Evolutionary conservation across 2,797 vertebrate species (phyloP).

Genomic region (Acrocephalus scirpaceus): DNA sequence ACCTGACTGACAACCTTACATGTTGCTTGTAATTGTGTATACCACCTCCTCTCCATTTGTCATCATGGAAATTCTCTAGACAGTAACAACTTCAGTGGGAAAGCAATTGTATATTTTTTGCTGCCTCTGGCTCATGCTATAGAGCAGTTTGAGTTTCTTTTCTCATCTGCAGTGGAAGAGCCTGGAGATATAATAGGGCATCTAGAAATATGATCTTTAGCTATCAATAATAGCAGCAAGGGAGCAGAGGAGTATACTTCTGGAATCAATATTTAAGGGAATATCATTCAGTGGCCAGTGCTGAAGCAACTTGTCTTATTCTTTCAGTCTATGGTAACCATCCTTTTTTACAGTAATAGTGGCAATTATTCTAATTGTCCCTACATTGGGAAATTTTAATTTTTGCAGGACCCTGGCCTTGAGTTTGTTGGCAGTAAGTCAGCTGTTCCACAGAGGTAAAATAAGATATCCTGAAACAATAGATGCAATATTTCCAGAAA

Average conservation of each 20-base stretch:
- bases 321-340: neutral
- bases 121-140: neutral
- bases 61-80: neutral
- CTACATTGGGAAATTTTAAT: neutral
- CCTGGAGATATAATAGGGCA: neutral
- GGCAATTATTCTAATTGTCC: neutral
- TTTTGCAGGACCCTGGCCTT: neutral
- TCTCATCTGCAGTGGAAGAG: neutral
- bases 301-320: neutral
- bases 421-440: neutral
- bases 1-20: neutral
- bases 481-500: neutral
- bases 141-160: neutral
- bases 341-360: neutral
- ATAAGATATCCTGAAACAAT: neutral
- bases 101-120: neutral
- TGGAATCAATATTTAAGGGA: neutral
- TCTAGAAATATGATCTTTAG: constrained; percentile 10
- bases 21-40: neutral
- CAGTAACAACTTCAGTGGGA: neutral
- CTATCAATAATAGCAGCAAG: neutral
- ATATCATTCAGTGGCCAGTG: neutral
- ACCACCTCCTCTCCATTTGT: neutral
- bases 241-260: neutral
- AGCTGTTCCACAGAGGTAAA: neutral